Evolutionary conservation across 2,113 vertebrate species (phyloP).

Genomic region (Hippocampus mohnikei): DNA sequence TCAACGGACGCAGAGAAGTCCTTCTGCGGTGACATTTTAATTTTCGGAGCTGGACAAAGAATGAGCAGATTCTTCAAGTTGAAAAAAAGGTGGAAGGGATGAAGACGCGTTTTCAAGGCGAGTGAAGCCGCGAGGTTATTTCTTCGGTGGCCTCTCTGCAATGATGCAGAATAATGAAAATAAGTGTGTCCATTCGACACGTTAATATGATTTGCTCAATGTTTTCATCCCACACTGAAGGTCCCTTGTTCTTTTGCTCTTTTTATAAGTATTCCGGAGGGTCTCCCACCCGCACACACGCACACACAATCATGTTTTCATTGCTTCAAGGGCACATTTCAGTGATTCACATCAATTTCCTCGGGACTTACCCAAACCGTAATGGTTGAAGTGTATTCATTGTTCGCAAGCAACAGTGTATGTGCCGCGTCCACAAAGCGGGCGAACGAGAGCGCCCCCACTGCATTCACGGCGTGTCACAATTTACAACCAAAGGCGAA

Average conservation of each 20-base stretch:
- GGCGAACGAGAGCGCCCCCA: background rate
- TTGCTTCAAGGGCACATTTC: background rate
- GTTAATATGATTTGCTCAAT: constrained; percentile 64
- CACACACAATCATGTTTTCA: constrained; percentile 16
- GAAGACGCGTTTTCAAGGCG: constrained; percentile 17
- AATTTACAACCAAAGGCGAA: background rate
- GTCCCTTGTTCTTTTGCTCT: constrained; percentile 57
- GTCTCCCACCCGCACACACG: constrained; percentile 21
- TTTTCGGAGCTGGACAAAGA: constrained; percentile 8
- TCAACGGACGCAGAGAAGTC: constrained; percentile 14
- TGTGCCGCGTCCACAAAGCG: background rate
- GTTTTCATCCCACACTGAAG: constrained; percentile 61
- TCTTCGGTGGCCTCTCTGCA: constrained; percentile 18
- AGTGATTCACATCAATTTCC: constrained; percentile 4
- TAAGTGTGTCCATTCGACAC: constrained; percentile 68
- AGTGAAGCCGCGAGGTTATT: background rate
- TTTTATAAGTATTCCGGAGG: constrained; percentile 53
- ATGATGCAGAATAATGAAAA: constrained; percentile 67
- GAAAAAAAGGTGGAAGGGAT: constrained; percentile 27
- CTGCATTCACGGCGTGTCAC: background rate
- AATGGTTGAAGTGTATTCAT: background rate
- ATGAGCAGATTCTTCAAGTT: constrained; percentile 37
- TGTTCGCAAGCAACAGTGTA: background rate
- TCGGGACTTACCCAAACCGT: constrained; percentile 3
- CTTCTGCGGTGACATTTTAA: constrained; percentile 16